These are phyloP conservation scores for Nyctibius grandis DNA, from an alignment of 2,797 vertebrate species.

Conservation along the genomic window DNA sequence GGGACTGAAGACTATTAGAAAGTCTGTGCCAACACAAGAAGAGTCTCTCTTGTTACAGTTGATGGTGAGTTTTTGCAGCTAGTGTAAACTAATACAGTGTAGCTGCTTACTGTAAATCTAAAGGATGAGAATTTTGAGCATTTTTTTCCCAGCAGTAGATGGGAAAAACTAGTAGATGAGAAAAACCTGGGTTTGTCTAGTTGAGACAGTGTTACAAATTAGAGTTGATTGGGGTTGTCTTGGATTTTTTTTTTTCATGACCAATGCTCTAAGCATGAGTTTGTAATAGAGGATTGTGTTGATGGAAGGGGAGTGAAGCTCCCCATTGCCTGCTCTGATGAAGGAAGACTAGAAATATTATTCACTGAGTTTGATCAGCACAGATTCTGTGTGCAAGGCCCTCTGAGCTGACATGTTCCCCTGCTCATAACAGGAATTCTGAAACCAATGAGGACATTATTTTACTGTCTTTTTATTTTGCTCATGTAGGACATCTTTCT, in stretches of 20 bases:
- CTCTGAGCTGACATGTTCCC: neutral
- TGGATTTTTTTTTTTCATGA: neutral
- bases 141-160: neutral
- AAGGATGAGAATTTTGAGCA: neutral
- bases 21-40: neutral
- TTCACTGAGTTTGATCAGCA: neutral
- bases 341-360: neutral
- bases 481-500: neutral
- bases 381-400: neutral
- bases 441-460: rapidly evolving
- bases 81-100: rapidly evolving
- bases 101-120: neutral
- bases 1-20: neutral
- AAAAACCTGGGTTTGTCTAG: neutral
- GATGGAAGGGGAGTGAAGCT: neutral
- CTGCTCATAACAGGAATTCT: neutral
- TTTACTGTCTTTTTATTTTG: neutral
- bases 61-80: neutral
- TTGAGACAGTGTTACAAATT: neutral
- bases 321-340: neutral
- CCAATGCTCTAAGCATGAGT: neutral
- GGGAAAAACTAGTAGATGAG: too few species aligned
- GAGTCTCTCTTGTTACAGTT: neutral
- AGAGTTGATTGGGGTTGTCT: neutral
- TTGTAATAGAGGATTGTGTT: neutral